Base-by-base conservation (phyloP, 1,140 invertebrate species). In the Cotesia vestalis region DNA sequence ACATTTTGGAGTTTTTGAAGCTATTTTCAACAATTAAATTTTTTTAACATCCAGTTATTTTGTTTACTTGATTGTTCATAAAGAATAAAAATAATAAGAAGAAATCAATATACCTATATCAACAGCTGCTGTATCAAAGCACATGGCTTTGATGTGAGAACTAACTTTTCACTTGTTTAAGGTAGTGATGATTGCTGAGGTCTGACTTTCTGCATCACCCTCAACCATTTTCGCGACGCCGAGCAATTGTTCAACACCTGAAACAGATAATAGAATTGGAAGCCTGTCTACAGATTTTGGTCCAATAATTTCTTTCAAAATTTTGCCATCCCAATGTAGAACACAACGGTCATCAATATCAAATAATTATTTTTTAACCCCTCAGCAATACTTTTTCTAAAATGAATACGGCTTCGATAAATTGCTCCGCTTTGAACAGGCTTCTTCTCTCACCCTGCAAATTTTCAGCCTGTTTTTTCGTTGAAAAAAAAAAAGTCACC, bases 301-400 rank as follows among this genome's bases (percentile, higher is more conserved):
- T 55, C 17, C 53, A 55, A 8, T 5, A 0, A 4, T 4, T 1
- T 55, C 3, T 0, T 5, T 0, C 0, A 62, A 12, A 14, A 62
- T 62, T 62, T 62, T 35, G 4, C 60, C 2, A 38, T 62, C 3
- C 35, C 60, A 35, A 34, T 62, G 60, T 34, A 62, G 53, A 55
- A 55, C 11, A 55, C 1, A 17, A 17, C 17, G 17, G 17, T 17
- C 17, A 17, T 17, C 17, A 17, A 17, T 17, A 17, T 17, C 17
- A 17, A 17, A n/a, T n/a, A 17, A 17, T 17, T 17, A 17, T 17
- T 17, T 17, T 17, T 17, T 17, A 17, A 17, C 0, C 0, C 17
- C 17, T 17, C 17, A 17, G 17, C 17, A 17, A 17, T 17, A 17
- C 17, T 17, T 17, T 17, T 17, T 17, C 17, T 17, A 17, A 17